phyloP scores from a whole-genome alignment of 2,797 vertebrate genomes.

The Cryptoblepharus egeriae region DNA sequence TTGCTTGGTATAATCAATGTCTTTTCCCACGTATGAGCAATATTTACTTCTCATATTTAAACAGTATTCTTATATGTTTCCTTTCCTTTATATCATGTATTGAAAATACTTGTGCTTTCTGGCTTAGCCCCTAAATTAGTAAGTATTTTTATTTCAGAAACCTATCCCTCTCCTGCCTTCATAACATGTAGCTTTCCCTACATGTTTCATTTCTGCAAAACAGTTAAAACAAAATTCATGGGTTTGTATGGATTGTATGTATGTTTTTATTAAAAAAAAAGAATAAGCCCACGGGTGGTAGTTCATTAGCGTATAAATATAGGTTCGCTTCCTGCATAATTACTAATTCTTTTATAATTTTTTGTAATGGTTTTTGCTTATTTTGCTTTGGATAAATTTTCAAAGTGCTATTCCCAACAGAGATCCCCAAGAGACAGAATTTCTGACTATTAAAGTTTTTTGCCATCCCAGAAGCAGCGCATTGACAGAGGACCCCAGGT shows the following conservation, averaged over 20 bases:
- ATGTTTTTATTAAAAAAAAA: constrained; percentile 10
- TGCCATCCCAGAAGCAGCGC: constrained; percentile 75
- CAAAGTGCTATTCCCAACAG: constrained; percentile 78
- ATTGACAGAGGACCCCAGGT: constrained; percentile 77
- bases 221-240: constrained; percentile 44
- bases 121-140: neutral
- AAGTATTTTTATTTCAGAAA: constrained; percentile 33
- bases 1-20: no score
- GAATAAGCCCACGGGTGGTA: constrained; percentile 54
- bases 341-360: constrained; percentile 74
- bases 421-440: constrained; percentile 76
- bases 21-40: neutral
- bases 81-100: constrained; percentile 28
- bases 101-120: constrained; percentile 39
- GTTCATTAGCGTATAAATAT: constrained; percentile 75
- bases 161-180: constrained; percentile 33
- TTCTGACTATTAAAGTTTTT: constrained; percentile 79
- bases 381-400: constrained; percentile 82
- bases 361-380: constrained; percentile 78
- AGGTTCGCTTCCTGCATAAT: constrained; percentile 74
- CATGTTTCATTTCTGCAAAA: constrained; percentile 24
- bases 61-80: neutral
- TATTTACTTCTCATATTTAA: no score
- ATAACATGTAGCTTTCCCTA: neutral
- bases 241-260: constrained; percentile 56